Evolutionary conservation across 2,113 vertebrate genomes (phyloP), one percentile per base, ranked within the genome.

Genomic region (Catharus bicknelli): DNA sequence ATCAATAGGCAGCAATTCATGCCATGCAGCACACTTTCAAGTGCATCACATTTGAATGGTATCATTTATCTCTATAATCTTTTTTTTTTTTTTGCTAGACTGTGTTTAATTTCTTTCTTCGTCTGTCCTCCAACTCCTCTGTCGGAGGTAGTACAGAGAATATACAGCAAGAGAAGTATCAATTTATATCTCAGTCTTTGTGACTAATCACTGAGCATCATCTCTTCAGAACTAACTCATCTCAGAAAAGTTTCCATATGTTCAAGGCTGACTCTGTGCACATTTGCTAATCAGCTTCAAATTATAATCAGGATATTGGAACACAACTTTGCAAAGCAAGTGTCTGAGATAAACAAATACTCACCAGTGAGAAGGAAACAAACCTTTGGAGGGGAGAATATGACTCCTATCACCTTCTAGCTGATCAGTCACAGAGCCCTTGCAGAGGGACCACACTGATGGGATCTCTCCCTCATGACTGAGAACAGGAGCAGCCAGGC

Each of bases 211-310:
- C 54, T 6, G 12, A 78, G 86, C 3, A 91, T 73, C 75, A 51
- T 83, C 79, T 83, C 90, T 68, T 72, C 75, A 74, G 74, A 95
- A 72, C 85, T 78, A 94, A 64, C 66, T 91, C 12, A 67, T 85
- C 74, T 76, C 76, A 69, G 75, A 69, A 54, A 93, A 74, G 85
- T 74, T 89, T 73, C 82, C 83, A 45, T 86, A 54, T 88, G 88
- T 81, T 80, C 77, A 25, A 63, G 19, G 51, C 63, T 74, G 84
- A 29, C 89, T 80, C 30, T 55, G 54, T 76, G 45, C 62, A 36
- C 2, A 21, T 64, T 78, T 57, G 63, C 51, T 90, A 73, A 91
- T 96, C 74, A 88, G 77, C 69, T 93, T 88, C 85, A 90, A 94
- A 92, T 77, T 68, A 74, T 40, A 82, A 87, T 84, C 66, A 90